phyloP scores from a whole-genome alignment of 2,888 invertebrate genomes.

The Schizaphis graminum region DNA sequence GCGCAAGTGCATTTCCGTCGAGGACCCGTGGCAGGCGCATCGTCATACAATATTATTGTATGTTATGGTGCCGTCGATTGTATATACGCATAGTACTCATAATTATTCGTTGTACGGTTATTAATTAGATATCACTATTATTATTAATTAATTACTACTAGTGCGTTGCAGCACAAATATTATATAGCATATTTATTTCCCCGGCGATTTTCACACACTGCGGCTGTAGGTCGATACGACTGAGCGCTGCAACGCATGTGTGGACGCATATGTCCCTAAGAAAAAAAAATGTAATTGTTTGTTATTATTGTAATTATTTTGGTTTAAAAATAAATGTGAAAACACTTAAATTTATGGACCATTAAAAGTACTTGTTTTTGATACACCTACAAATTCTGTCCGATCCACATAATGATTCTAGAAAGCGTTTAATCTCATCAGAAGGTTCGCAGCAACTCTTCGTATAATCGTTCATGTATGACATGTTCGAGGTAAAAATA shows the following conservation, averaged over 20 bases:
- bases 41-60: not conserved
- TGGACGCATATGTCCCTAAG: not conserved
- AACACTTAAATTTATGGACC: not conserved
- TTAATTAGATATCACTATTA: not conserved
- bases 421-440: conserved; percentile 47
- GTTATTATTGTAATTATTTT: not conserved
- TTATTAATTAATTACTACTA: not conserved
- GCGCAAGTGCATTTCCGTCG: not conserved
- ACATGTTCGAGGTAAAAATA: not conserved
- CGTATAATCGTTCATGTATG: not conserved
- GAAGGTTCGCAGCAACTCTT: not conserved
- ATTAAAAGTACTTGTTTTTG: conserved; percentile 16
- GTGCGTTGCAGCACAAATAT: not conserved
- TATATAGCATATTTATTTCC: conserved; percentile 34
- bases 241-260: not conserved
- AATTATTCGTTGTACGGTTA: not conserved
- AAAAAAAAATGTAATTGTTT: not conserved
- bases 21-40: not conserved
- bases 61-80: not conserved
- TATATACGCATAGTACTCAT: not conserved
- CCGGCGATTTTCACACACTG: not conserved
- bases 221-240: not conserved
- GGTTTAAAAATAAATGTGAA: conserved; percentile 19
- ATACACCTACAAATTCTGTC: not conserved
- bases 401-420: conserved; percentile 27